phyloP scores from a whole-genome alignment of 2,888 invertebrate genomes.

The Amphipoea oculea region DNA sequence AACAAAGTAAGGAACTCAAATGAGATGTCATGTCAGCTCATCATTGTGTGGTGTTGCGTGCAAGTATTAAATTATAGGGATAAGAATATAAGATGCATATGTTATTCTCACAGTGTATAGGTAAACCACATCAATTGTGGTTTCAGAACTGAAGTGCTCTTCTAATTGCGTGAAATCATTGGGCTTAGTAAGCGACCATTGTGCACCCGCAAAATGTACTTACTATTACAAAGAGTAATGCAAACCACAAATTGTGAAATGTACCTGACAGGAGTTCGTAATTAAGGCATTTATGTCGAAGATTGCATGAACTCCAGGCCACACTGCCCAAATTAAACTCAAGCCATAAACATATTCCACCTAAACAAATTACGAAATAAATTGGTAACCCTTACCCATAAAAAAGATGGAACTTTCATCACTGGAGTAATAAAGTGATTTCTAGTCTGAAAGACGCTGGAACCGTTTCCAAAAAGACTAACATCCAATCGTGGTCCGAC shows the following conservation, averaged over 20 bases:
- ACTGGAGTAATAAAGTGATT: conserved; percentile 61
- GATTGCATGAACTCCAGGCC: not conserved
- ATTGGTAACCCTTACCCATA: conserved; percentile 15
- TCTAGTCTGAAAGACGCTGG: conserved; percentile 50
- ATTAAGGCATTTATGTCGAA: conserved; percentile 7
- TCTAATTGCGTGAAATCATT: conserved; percentile 26
- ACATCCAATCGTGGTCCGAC: conserved; percentile 68
- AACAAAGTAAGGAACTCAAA: conserved; percentile 5
- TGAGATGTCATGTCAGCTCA: conserved; percentile 23
- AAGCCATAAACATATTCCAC: not conserved
- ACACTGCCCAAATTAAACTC: conserved; percentile 8
- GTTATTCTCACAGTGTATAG: not conserved
- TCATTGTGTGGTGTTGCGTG: conserved; percentile 14
- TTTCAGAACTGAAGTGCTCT: conserved; percentile 15
- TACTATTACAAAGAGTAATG: conserved; percentile 2
- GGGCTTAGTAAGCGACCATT: not conserved
- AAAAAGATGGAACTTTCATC: conserved; percentile 56
- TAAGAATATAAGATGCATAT: conserved; percentile 13
- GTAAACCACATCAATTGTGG: conserved; percentile 12
- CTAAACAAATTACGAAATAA: conserved; percentile 23
- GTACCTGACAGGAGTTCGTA: conserved; percentile 1
- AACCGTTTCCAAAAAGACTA: conserved; percentile 58
- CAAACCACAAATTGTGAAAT: conserved; percentile 30
- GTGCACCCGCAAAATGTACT: conserved; percentile 7
- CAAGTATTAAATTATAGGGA: conserved; percentile 34